Evolutionary conservation across 2,797 vertebrate genomes (phyloP).

Genomic region (Eulemur albifrons): DNA sequence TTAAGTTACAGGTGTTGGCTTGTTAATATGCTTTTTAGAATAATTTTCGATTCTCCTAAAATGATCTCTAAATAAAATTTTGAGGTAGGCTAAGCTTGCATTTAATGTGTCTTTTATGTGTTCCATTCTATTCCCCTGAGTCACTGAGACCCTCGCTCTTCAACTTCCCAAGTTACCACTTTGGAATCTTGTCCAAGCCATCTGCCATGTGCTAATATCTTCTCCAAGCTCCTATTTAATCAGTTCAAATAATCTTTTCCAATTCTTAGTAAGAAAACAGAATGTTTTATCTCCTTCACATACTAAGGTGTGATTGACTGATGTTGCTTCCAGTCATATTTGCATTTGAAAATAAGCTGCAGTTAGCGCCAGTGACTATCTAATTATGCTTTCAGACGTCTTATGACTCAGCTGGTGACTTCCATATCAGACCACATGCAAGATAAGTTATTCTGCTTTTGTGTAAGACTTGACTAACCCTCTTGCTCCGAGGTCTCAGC

Average conservation of each 20-base stretch:
- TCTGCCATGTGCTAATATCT: background rate
- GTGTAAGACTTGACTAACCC: background rate
- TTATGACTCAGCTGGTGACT: background rate
- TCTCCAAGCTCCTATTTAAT: background rate
- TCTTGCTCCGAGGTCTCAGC: background rate
- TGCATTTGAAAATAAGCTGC: slow-evolving; percentile 18
- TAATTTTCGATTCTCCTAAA: background rate
- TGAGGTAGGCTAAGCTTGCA: background rate
- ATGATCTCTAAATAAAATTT: background rate
- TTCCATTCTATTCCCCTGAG: background rate
- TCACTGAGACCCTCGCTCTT: background rate
- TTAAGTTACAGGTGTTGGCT: background rate
- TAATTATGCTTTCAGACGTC: background rate
- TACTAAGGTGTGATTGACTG: background rate
- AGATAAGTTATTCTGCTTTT: background rate
- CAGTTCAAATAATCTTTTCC: background rate
- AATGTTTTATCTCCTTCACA: background rate
- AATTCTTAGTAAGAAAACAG: background rate
- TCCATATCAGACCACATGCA: background rate
- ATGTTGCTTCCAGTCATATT: background rate
- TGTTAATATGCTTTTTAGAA: background rate
- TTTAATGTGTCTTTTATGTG: background rate
- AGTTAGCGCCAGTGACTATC: background rate
- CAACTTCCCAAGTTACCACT: background rate
- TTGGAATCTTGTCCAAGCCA: background rate